phyloP scores from a whole-genome alignment of 2,888 invertebrate species.

The Theodoxus fluviatilis region DNA sequence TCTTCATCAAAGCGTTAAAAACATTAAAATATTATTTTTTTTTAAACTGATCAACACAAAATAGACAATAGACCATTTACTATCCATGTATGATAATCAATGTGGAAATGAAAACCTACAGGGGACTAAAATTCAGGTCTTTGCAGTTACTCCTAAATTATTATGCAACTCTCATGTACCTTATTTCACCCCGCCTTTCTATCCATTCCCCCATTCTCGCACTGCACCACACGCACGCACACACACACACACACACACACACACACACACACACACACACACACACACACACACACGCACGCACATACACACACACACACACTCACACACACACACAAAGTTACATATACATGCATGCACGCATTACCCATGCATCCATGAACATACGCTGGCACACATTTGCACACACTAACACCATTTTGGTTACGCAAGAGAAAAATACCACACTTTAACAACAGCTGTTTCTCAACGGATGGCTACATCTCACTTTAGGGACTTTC shows the following conservation, averaged over 20 bases:
- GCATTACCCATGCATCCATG: neutral
- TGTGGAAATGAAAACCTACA: too few species aligned
- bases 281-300: conserved; percentile 15
- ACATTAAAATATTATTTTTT: too few species aligned
- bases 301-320: conserved; percentile 9
- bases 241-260: neutral
- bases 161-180: neutral
- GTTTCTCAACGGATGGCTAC: too few species aligned
- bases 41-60: too few species aligned
- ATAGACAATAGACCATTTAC: too few species aligned
- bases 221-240: neutral
- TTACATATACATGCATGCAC: neutral
- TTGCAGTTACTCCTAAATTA: too few species aligned
- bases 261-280: conserved; percentile 2
- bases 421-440: neutral
- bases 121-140: too few species aligned
- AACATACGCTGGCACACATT: neutral
- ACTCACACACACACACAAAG: neutral
- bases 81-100: too few species aligned
- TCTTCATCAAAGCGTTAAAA: too few species aligned
- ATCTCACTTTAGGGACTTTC: too few species aligned
- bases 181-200: neutral
- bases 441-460: neutral
- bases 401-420: neutral
- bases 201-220: neutral